Conservation (phyloP, 1,140 invertebrate species). For the Adelges cooleyi region DNA sequence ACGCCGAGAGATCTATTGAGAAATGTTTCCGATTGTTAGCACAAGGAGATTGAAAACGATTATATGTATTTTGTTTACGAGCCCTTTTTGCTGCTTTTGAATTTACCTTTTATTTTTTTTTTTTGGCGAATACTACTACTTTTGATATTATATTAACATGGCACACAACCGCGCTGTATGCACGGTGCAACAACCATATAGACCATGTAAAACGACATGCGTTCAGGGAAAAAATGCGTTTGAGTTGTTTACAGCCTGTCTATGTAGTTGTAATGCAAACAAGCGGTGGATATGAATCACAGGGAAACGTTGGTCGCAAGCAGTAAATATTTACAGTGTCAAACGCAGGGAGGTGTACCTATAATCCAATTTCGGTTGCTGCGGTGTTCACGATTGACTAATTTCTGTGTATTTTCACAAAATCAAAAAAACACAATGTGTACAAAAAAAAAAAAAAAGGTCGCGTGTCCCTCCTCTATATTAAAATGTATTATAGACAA, state of each 20-base stretch:
- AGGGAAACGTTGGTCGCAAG: background rate
- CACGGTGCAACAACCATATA: background rate
- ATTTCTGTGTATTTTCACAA: constrained; percentile 15
- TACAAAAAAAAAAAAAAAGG: background rate
- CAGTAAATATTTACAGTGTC: constrained; percentile 27
- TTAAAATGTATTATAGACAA: too few relatives aligned
- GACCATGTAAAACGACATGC: background rate
- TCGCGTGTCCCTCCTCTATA: background rate
- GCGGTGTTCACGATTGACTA: constrained; percentile 1
- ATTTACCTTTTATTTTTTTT: background rate
- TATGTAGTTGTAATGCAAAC: background rate
- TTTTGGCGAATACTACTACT: background rate
- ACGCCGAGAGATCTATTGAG: too few relatives aligned
- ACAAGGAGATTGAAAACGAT: too few relatives aligned
- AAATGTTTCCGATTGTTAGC: too few relatives aligned
- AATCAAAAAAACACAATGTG: background rate
- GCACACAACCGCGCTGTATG: background rate
- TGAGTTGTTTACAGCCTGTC: constrained; percentile 19
- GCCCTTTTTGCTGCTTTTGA: too few relatives aligned
- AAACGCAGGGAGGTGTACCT: background rate
- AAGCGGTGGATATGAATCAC: background rate
- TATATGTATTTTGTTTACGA: too few relatives aligned
- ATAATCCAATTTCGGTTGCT: constrained; percentile 7
- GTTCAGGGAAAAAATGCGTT: constrained; percentile 1
- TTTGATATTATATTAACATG: background rate